Base-by-base conservation (phyloP, 1,140 invertebrate genomes). In the Schlechtendalia chinensis region DNA sequence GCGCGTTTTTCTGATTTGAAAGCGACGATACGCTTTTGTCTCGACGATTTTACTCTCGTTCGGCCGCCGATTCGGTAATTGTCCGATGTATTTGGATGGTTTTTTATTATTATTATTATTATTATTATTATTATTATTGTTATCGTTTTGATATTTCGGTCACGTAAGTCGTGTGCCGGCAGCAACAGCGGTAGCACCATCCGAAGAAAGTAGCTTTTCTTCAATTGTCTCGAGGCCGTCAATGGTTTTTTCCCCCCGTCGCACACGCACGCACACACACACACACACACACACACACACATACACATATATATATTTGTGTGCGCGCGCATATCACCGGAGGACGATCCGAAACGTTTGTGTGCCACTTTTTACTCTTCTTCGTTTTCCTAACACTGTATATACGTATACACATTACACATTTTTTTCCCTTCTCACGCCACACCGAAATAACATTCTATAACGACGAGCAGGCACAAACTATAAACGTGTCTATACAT, bases 401-500 rank as follows among this genome's bases (percentile, higher is more conserved):
- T 39, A 39, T 39, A 39, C 32, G 32, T 39, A 39, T 39, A 8
- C 8, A 39, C 32, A 19, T 81, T 69, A 27, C n/a, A 24, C 87
- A 85, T 72, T 83, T 82, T 75, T 75, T 17, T 29, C 12, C 0
- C 29, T 74, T 6, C 47, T 2, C 16, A 4, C 50, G 10, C 17
- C 50, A 8, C 32, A 8, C 8, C 32, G 32, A 4, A 39, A 39
- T 39, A 39, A 39, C 8, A 39, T 39, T 8, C 32, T 8, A 8
- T 8, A 8, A 39, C 8, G 32, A 39, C 32, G 8, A 8, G 32
- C 32, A 8, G 32, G 32, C 32, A 39, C 32, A 39, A 39, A 8
- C 32, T 39, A 39, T 39, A n/a, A n/a, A n/a, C n/a, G n/a, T n/a
- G n/a, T n/a, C n/a, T n/a, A n/a, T n/a, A n/a, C n/a, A n/a, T n/a